These are phyloP conservation scores for Helostoma temminkii DNA, from an alignment of 2,797 vertebrate genomes.

Conservation along the genomic window DNA sequence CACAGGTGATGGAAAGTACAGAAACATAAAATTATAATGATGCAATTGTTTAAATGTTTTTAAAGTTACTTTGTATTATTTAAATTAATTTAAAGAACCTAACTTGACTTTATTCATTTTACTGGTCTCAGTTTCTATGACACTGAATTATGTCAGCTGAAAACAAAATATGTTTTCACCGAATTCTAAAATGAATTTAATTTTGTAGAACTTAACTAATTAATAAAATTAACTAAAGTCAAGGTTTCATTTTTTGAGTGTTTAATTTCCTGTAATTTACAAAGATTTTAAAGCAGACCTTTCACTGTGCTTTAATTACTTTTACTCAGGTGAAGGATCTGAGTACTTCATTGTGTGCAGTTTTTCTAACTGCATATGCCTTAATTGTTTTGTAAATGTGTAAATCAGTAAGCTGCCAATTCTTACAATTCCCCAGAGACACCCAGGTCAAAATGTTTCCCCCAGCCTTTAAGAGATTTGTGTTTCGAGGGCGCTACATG, in stretches of 20 bases:
- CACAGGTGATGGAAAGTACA: background rate
- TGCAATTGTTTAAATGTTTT: too few species aligned
- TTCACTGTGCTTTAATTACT: background rate
- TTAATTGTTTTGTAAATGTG: background rate
- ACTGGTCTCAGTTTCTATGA: too few species aligned
- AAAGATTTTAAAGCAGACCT: background rate
- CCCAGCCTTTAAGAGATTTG: slow-evolving; percentile 1
- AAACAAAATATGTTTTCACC: too few species aligned
- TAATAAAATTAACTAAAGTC: too few species aligned
- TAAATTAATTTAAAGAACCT: too few species aligned
- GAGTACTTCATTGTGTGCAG: background rate
- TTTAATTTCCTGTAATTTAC: background rate
- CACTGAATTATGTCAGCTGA: too few species aligned
- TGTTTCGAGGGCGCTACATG: background rate
- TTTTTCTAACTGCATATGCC: background rate
- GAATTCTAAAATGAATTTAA: too few species aligned
- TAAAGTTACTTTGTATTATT: background rate
- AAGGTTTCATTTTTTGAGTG: too few species aligned
- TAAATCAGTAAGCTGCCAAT: background rate
- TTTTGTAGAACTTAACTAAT: too few species aligned
- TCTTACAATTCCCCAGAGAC: background rate
- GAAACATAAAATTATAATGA: background rate
- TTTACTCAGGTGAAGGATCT: background rate
- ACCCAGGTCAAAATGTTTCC: background rate
- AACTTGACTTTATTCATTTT: too few species aligned